A percentile compares a stretch with the other conserved stretches of the same genome.
phyloP scores from a whole-genome alignment of 2,797 vertebrate species.

The Tympanoctomys barrerae region DNA sequence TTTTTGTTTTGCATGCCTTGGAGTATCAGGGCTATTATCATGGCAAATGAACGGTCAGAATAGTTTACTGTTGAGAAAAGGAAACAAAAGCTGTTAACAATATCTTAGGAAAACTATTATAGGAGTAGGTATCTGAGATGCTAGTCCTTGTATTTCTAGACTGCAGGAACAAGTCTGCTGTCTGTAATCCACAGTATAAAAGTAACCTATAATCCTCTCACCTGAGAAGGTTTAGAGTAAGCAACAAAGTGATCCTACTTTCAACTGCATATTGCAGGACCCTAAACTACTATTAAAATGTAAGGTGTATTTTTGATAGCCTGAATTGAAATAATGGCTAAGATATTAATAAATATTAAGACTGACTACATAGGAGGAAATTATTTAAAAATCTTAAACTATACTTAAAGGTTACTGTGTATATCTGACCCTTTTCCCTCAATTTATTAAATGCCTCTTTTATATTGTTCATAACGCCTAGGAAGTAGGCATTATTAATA shows the following conservation, averaged over 20 bases:
- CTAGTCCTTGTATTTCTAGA: background rate
- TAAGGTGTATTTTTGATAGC: background rate
- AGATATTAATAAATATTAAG: slow-evolving; percentile 13
- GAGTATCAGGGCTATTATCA: slow-evolving; percentile 32
- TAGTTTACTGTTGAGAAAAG: slow-evolving; percentile 25
- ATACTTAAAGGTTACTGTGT: background rate
- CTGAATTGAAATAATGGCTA: slow-evolving; percentile 51
- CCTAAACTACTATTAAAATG: slow-evolving; percentile 36
- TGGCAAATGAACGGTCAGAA: background rate
- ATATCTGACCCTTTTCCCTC: background rate
- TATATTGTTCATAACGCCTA: background rate
- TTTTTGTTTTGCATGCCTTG: slow-evolving; percentile 3
- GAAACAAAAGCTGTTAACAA: slow-evolving; percentile 44
- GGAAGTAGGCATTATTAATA: background rate
- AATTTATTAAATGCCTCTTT: background rate
- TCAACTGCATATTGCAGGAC: background rate
- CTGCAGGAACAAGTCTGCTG: background rate
- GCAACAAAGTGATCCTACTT: background rate
- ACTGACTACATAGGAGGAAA: background rate
- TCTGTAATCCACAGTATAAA: slow-evolving; percentile 22
- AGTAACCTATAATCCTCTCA: background rate
- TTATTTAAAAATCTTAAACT: slow-evolving; percentile 15
- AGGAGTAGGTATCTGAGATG: background rate
- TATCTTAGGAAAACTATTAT: slow-evolving; percentile 14
- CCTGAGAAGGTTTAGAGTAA: background rate